These are phyloP conservation scores for Planococcus citri DNA, from an alignment of 1,140 invertebrate species.

Conservation along the genomic window DNA sequence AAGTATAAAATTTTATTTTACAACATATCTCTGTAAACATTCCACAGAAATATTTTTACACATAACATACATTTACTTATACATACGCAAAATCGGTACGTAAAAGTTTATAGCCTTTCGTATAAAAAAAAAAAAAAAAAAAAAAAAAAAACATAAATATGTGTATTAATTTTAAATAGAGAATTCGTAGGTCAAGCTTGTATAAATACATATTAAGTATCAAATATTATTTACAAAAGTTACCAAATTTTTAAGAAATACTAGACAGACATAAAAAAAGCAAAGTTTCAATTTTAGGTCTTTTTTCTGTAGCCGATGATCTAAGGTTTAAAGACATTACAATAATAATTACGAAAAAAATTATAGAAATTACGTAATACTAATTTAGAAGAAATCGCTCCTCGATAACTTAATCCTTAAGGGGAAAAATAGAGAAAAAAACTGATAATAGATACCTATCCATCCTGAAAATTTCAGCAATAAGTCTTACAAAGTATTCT, in stretches of 20 bases:
- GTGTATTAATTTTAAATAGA: slow-evolving; percentile 12
- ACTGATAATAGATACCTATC: slow-evolving; percentile 5
- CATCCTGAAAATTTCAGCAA: slow-evolving; percentile 1
- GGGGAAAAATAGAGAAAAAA: neutral
- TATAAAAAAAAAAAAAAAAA: neutral
- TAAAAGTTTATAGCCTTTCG: neutral
- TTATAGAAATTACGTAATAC: neutral
- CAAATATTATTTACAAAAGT: slow-evolving; percentile 17
- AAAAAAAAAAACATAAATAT: neutral
- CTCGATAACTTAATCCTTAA: neutral
- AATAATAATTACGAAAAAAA: neutral
- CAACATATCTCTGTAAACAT: neutral
- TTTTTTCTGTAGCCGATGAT: slow-evolving; percentile 7
- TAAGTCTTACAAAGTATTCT: slow-evolving; percentile 9
- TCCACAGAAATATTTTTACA: slow-evolving; percentile 1
- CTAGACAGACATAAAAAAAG: neutral
- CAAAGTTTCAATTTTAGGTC: neutral
- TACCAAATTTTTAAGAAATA: neutral
- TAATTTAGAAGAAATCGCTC: neutral
- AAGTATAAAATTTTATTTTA: slow-evolving; percentile 14
- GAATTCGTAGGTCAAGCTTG: neutral
- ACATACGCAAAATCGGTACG: neutral
- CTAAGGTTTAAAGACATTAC: neutral
- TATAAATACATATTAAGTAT: slow-evolving; percentile 19
- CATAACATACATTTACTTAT: slow-evolving; percentile 11